Base-by-base conservation (phyloP, 2,888 invertebrate species). In the Athripsodes cinereus region DNA sequence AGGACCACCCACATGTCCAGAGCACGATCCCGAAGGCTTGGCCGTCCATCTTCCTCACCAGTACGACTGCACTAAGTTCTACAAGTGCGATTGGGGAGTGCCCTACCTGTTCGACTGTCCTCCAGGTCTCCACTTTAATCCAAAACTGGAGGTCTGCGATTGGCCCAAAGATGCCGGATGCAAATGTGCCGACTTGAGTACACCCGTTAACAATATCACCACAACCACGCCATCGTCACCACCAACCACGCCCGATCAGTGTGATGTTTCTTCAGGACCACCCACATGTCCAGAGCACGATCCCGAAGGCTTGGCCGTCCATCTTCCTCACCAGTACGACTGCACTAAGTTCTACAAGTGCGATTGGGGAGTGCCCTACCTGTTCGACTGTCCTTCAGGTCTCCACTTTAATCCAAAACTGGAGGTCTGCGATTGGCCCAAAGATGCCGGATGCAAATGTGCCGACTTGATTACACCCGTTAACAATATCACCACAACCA, bases 211-310 rank as follows among this genome's bases (percentile, higher is more conserved):
- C n/a, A n/a, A n/a, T n/a, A n/a, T n/a, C n/a, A n/a, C n/a, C 3
- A 26, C 26, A 26, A 10, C 3, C 10, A 10, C 26, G 26, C 26
- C 26, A 3, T 6, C 26, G 26, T 26, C 26, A 10, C 48, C 48
- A 20, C 19, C 21, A 18, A 20, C 48, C 48, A 18, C 48, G 19
- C 19, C 48, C 6, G 21, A 6, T 5, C 2, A 6, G 1, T 52
- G 52, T 20, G 31, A 40, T 18, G 19, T 3, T 1, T 35, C 52
- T n/a, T 16, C 21, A 16, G 8, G 21, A 47, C 48, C 47, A 11
- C 54, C 57, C 34, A 62, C 56, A 26, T 64, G 64, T 40, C 64
- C 64, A 2, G 54, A 35, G 21, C 58, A 58, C n/a, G 62, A 64
- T 47, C 58, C 60, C 3, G 13, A 53, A 1, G 46, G 57, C 13